phyloP scores from a whole-genome alignment of 1,140 invertebrate species.

The Rhagoletis pomonella region DNA sequence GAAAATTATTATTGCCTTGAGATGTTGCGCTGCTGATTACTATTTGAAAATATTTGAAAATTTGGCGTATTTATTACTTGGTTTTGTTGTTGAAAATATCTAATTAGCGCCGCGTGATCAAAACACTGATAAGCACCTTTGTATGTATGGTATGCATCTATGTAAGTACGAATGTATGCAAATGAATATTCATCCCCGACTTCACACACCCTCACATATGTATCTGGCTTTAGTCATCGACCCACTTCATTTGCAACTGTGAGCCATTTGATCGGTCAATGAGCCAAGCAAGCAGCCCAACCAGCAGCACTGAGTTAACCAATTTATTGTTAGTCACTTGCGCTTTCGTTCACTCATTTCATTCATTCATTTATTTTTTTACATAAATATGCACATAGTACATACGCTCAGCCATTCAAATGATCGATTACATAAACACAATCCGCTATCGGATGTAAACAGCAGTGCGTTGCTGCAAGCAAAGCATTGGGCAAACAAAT shows the following conservation, averaged over 20 bases:
- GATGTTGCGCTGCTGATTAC: background rate
- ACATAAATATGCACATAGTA: no score
- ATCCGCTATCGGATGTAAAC: constrained; percentile 38
- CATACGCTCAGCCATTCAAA: constrained; percentile 6
- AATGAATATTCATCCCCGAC: background rate
- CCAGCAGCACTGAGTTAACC: background rate
- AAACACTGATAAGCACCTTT: background rate
- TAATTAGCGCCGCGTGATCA: constrained; percentile 2
- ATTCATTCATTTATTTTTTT: constrained; percentile 9
- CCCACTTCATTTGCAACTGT: background rate
- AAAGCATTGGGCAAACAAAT: constrained; percentile 27
- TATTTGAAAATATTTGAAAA: no score
- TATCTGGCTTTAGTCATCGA: background rate
- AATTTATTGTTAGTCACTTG: constrained; percentile 24
- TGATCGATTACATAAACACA: constrained; percentile 9
- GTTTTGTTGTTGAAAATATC: no score
- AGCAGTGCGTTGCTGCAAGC: background rate
- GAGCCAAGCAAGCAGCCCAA: background rate
- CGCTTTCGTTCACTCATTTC: background rate
- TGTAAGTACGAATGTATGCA: no score
- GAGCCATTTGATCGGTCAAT: background rate
- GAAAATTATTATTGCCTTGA: constrained; percentile 12
- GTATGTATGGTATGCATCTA: background rate
- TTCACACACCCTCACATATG: background rate
- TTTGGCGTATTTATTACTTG: no score